These are phyloP conservation scores for Mythimna loreyi DNA, from an alignment of 2,888 invertebrate genomes.

Conservation along the genomic window DNA sequence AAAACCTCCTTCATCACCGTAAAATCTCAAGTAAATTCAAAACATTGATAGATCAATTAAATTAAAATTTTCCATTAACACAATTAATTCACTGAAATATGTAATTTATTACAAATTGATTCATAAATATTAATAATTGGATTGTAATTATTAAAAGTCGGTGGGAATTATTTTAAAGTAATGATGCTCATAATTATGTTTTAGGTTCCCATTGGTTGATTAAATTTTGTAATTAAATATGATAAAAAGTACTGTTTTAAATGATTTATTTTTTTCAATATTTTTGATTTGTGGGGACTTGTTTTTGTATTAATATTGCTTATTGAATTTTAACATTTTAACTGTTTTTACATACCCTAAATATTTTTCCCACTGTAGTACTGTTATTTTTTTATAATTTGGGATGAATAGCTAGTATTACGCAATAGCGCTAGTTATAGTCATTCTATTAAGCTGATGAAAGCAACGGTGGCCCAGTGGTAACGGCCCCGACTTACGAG, in stretches of 20 bases:
- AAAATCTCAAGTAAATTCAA: background rate
- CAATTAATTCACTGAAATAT: conserved; percentile 24
- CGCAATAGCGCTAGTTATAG: too few species aligned
- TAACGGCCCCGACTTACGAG: too few species aligned
- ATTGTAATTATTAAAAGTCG: conserved; percentile 32
- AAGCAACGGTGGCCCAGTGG: too few species aligned
- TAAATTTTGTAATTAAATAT: conserved; percentile 21
- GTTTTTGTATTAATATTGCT: background rate
- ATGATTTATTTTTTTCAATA: conserved; percentile 12
- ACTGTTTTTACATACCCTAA: too few species aligned
- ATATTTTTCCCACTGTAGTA: background rate
- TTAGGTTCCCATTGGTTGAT: conserved; percentile 16
- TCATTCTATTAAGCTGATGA: too few species aligned
- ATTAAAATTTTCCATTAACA: conserved; percentile 29
- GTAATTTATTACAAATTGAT: conserved; percentile 54
- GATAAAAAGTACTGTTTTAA: conserved; percentile 2
- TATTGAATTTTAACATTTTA: background rate
- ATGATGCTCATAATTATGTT: conserved; percentile 14
- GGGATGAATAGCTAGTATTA: too few species aligned
- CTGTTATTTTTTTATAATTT: background rate
- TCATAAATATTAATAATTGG: conserved; percentile 55
- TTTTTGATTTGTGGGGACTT: background rate
- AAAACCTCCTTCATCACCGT: too few species aligned
- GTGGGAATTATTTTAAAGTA: conserved; percentile 37
- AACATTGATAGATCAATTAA: conserved; percentile 25